Base-by-base conservation (phyloP, 2,113 vertebrate genomes). In the Callipepla squamata region DNA sequence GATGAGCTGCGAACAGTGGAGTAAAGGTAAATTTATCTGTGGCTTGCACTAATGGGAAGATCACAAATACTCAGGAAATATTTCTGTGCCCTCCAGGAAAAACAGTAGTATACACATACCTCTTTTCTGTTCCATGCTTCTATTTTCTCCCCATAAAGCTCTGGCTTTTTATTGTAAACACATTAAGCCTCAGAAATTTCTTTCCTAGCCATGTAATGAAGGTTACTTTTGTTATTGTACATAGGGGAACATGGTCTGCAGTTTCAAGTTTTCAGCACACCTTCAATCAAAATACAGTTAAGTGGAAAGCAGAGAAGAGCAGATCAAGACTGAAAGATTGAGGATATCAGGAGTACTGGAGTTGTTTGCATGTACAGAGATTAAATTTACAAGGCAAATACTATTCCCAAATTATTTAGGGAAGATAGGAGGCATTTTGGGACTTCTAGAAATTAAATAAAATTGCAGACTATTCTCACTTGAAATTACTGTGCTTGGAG, bases 401-500 rank as follows among this genome's bases (percentile, higher is more conserved):
- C 32, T 77, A 51, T 25, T 19, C 28, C 59, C 7, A 8, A 85
- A 8, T 74, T 59, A 59, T 81, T 42, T 68, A 61, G 36, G 57
- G 80, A 83, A 93, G 78, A 74, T 59, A 87, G 92, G 26, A 83
- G 13, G 38, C 6, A 3, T 80, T 94, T 89, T 57, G 57, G 26
- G 42, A 25, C 72, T 72, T 21, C 13, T 80, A 73, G 53, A 91
- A 93, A 89, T 82, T 28, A 90, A 83, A 36, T 18, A 53, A 89
- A 85, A 51, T 70, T 26, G 11, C 25, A 51, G 22, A 68, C 8
- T 16, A 67, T 66, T 70, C 9, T 7, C 19, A 36, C 68, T 92
- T 92, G 17, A 81, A 88, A 67, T 67, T 83, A 51, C 74, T 92
- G 72, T 95, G 20, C 58, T 94, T 95, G 92, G 92, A 92, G 62